phyloP scores from a whole-genome alignment of 2,113 vertebrate genomes.

The Percina caprodes region DNA sequence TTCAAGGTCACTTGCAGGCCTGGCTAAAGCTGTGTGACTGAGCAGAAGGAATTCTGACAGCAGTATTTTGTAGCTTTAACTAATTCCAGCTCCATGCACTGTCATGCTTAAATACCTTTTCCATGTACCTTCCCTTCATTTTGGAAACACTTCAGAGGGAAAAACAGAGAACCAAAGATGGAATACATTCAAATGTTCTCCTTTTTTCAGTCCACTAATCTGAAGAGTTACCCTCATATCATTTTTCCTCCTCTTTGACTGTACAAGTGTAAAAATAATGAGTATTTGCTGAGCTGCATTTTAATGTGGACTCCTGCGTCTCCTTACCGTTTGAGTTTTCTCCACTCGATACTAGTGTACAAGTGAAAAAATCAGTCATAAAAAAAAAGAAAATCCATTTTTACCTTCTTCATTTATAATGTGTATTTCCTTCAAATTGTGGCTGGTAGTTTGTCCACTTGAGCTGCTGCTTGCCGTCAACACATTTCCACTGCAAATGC shows the following conservation, averaged over 20 bases:
- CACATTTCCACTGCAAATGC: slow-evolving; percentile 6
- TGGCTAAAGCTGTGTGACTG: slow-evolving; percentile 58
- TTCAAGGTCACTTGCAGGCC: slow-evolving; percentile 70
- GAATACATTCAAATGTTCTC: slow-evolving; percentile 58
- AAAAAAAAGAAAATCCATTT: slow-evolving; percentile 27
- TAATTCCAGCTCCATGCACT: slow-evolving; percentile 72
- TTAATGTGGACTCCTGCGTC: slow-evolving; percentile 53
- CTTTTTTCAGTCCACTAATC: slow-evolving; percentile 60
- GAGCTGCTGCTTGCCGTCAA: neutral
- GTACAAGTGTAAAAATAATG: slow-evolving; percentile 70
- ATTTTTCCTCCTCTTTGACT: slow-evolving; percentile 49
- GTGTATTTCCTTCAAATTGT: neutral
- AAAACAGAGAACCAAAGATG: slow-evolving; percentile 55
- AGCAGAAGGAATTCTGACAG: slow-evolving; percentile 73
- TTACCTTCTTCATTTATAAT: neutral
- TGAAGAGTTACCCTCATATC: slow-evolving; percentile 56
- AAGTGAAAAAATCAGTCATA: slow-evolving; percentile 9
- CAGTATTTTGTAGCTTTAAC: slow-evolving; percentile 70
- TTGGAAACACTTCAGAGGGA: slow-evolving; percentile 66
- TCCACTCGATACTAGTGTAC: slow-evolving; percentile 12
- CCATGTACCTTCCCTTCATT: slow-evolving; percentile 65
- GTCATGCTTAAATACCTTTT: slow-evolving; percentile 78
- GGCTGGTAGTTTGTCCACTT: slow-evolving; percentile 9
- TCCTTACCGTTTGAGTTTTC: slow-evolving; percentile 14
- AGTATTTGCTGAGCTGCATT: slow-evolving; percentile 62